phyloP scores from a whole-genome alignment of 2,113 vertebrate genomes.

The Porphyrio hochstetteri region DNA sequence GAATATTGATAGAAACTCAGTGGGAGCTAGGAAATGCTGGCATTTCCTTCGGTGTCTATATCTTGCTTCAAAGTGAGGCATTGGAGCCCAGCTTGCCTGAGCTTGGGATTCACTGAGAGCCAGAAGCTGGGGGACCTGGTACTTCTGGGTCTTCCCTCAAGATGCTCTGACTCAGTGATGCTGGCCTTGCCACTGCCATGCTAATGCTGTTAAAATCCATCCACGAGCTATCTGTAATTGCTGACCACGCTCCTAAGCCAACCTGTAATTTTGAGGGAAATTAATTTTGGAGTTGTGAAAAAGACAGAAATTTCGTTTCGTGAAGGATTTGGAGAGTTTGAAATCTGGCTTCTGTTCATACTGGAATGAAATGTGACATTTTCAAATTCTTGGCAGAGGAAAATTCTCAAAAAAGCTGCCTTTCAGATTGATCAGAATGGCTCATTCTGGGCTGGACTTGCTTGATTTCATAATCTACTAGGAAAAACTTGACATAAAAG shows the following conservation, averaged over 20 bases:
- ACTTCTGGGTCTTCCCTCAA: not conserved
- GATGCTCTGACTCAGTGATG: accelerated
- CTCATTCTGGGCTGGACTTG: constrained; percentile 36
- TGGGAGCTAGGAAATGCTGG: constrained; percentile 58
- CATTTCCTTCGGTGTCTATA: not conserved
- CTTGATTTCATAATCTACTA: constrained; percentile 52
- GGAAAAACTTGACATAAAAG: not conserved
- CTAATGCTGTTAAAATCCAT: constrained; percentile 5
- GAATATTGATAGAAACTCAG: constrained; percentile 67
- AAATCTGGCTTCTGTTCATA: constrained; percentile 63
- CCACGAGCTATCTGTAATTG: not conserved
- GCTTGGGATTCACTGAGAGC: not conserved
- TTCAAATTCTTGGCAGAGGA: constrained; percentile 59
- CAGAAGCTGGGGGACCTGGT: not conserved
- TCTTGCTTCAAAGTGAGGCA: not conserved
- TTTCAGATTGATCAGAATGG: constrained; percentile 58
- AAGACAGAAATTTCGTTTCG: constrained; percentile 41
- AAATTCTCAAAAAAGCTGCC: constrained; percentile 58
- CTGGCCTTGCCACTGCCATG: not conserved
- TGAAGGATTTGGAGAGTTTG: constrained; percentile 26
- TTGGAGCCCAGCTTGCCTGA: not conserved
- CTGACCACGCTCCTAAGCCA: constrained; percentile 54
- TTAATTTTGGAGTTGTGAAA: constrained; percentile 52
- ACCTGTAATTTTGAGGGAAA: constrained; percentile 10
- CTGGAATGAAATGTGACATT: constrained; percentile 70